A percentile compares a stretch with the other conserved stretches of the same genome.
phyloP scores from a whole-genome alignment of 1,140 invertebrate genomes.

The Acromyrmex heyeri region DNA sequence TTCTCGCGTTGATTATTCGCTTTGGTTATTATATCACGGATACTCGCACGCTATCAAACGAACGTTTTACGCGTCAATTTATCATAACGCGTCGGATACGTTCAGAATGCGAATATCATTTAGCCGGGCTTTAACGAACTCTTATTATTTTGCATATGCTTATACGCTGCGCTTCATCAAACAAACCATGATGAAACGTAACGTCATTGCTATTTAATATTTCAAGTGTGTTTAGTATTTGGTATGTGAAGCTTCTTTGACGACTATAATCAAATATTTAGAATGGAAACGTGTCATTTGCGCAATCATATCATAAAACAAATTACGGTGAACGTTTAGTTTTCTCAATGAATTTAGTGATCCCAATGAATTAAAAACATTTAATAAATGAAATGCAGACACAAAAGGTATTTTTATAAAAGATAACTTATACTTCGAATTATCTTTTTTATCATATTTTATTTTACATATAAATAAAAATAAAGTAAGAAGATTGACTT shows the following conservation, averaged over 20 bases:
- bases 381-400: background rate
- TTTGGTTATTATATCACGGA: constrained; percentile 20
- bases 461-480: background rate
- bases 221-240: background rate
- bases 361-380: background rate
- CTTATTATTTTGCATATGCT: background rate
- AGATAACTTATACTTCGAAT: background rate
- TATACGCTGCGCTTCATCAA: constrained; percentile 34
- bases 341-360: no score
- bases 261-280: background rate
- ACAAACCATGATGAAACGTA: constrained; percentile 37
- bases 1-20: constrained; percentile 47
- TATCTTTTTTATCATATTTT: background rate
- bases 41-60: constrained; percentile 26
- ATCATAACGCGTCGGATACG: background rate
- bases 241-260: constrained; percentile 22
- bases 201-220: constrained; percentile 22
- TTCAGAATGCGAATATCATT: constrained; percentile 1
- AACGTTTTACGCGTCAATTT: constrained; percentile 11
- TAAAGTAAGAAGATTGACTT: background rate
- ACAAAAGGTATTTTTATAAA: background rate
- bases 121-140: background rate
- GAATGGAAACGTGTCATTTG: constrained; percentile 2
- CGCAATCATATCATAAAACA: background rate
- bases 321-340: background rate